Base-by-base conservation (phyloP, 1,140 invertebrate genomes). In the Macrotrachela quadricornifera region DNA sequence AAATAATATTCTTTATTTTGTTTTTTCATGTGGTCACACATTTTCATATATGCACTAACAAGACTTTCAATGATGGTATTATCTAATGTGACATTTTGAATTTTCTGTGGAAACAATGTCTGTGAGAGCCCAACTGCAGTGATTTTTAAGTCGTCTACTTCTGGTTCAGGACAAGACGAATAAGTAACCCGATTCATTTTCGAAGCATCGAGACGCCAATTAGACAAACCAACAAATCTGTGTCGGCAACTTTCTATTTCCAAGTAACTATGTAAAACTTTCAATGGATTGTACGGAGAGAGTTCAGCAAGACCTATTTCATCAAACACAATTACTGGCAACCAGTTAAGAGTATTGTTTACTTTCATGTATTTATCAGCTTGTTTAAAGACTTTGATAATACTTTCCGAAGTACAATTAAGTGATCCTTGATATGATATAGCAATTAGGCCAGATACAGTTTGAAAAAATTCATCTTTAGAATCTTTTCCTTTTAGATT, bases 241-340 rank as follows among this genome's bases (percentile, higher is more conserved):
- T 59, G 49, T 46, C 57, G 40, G 12, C 54, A 18, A 21, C 48
- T 44, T 11, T 41, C 57, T 15, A 57, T 54, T 51, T 62, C 61
- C 17, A 62, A 50, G 10, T 60, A 21, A 37, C 48, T 46, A 49
- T 61, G 60, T 15, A 61, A 46, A 16, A 65, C 65, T 60, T 67
- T 67, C 1, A 67, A 56, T n/a, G 65, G 65, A 63, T 65, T 66
- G 41, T 51, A 57, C 14, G 61, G 59, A 10, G 63, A 65, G 11
- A 56, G 48, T 49, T 60, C 59, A 16, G 59, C 58, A 9, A 60
- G 18, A 30, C 59, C 59, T 13, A 60, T 57, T 49, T 60, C 59
- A 54, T 60, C 59, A 11, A 60, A 36, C 14, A 60, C 21, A 30
- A 30, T 30, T 4, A 30, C 21, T 4, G 21, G 21, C 8, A 30